A percentile compares a stretch with the other conserved stretches of the same genome.
Conservation (phyloP, 2,113 vertebrate species). For the Bostrychus sinensis region DNA sequence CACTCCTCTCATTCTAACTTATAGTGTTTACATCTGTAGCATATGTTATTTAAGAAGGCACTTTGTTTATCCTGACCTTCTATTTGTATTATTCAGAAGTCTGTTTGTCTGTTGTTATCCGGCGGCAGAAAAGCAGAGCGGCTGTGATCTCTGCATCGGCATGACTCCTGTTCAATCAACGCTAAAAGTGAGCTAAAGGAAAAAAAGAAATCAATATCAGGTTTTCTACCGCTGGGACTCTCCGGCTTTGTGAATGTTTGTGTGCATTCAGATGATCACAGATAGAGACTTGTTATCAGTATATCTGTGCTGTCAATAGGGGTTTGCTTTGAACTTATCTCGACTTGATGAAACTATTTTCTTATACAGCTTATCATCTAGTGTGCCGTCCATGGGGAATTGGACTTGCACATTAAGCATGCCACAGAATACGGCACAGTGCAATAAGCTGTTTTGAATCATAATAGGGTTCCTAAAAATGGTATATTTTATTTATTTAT, state of each 20-base stretch:
- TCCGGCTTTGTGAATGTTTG: slow-evolving; percentile 44
- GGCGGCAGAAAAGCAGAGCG: slow-evolving; percentile 32
- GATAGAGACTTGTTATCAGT: slow-evolving; percentile 56
- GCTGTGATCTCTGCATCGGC: slow-evolving; percentile 48
- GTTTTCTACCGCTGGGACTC: slow-evolving; percentile 51
- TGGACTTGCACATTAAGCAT: slow-evolving; percentile 16
- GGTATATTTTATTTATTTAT: too few relatives aligned
- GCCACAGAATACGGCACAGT: slow-evolving; percentile 10
- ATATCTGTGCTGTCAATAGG: slow-evolving; percentile 35
- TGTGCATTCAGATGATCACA: slow-evolving; percentile 40
- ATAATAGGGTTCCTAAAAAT: slow-evolving; percentile 10
- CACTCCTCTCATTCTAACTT: not conserved
- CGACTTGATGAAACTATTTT: slow-evolving; percentile 57
- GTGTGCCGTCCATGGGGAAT: slow-evolving; percentile 18
- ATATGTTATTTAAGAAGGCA: not conserved
- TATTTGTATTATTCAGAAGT: slow-evolving; percentile 36
- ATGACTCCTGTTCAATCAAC: slow-evolving; percentile 58
- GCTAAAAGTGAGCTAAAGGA: slow-evolving; percentile 52
- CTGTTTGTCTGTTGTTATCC: slow-evolving; percentile 51
- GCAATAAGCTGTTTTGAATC: slow-evolving; percentile 1
- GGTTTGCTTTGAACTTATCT: slow-evolving; percentile 51
- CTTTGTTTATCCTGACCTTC: slow-evolving; percentile 17
- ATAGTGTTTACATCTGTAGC: slow-evolving; percentile 5
- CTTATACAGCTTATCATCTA: slow-evolving; percentile 26
- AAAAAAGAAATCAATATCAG: slow-evolving; percentile 61